These are phyloP conservation scores for Conopomorpha cramerella DNA, from an alignment of 1,140 invertebrate genomes.

Conservation along the genomic window DNA sequence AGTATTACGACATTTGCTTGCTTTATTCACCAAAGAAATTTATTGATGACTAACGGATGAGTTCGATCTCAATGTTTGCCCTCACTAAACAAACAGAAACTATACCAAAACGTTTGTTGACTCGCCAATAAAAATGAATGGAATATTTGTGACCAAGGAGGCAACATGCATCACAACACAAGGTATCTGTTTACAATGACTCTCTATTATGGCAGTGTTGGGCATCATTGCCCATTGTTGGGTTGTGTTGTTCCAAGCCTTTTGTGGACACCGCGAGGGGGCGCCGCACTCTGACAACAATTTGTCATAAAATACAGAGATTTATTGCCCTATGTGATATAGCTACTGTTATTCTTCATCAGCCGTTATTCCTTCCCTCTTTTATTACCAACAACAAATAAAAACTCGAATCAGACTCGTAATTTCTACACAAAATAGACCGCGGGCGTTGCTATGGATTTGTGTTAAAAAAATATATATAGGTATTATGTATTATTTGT, in stretches of 20 bases:
- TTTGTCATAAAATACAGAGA: slow-evolving; percentile 60
- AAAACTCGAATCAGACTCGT: slow-evolving; percentile 42
- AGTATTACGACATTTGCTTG: too few relatives aligned
- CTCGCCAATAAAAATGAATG: too few relatives aligned
- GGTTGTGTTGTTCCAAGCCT: slow-evolving; percentile 50
- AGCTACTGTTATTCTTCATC: slow-evolving; percentile 29
- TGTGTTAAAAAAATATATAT: neutral
- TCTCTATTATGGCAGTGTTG: slow-evolving; percentile 30
- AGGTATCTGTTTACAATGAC: slow-evolving; percentile 41
- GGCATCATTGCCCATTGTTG: slow-evolving; percentile 38
- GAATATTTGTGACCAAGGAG: slow-evolving; percentile 10
- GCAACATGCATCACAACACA: slow-evolving; percentile 33
- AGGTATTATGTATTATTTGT: too few relatives aligned
- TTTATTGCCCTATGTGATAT: slow-evolving; percentile 33
- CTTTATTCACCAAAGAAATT: too few relatives aligned
- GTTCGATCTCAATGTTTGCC: too few relatives aligned
- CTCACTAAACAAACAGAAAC: too few relatives aligned
- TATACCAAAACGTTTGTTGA: too few relatives aligned
- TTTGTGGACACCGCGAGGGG: slow-evolving; percentile 37
- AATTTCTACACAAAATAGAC: slow-evolving; percentile 36
- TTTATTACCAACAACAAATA: slow-evolving; percentile 49
- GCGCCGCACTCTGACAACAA: slow-evolving; percentile 36
- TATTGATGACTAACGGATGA: too few relatives aligned
- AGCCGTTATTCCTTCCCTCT: slow-evolving; percentile 41
- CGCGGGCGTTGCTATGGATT: slow-evolving; percentile 14